A percentile compares a stretch with the other conserved stretches of the same genome.
Evolutionary conservation across 2,113 vertebrate genomes (phyloP).

Genomic region (Halcyon senegalensis): DNA sequence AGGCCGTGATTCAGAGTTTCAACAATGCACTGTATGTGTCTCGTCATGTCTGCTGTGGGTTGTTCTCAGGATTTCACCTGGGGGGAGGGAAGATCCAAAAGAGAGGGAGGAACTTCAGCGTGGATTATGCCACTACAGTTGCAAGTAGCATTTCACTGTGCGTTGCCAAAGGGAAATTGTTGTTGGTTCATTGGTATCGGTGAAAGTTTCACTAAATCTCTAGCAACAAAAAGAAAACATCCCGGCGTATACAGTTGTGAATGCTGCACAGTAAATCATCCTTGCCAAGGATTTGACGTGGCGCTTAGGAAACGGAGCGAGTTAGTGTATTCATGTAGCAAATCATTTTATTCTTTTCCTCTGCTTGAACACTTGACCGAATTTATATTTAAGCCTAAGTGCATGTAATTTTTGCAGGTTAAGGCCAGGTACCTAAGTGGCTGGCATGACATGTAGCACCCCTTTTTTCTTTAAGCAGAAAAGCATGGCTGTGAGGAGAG

Average conservation of each 20-base stretch:
- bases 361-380: background rate
- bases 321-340: background rate
- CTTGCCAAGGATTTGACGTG: background rate
- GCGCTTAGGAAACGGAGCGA: background rate
- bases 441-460: background rate
- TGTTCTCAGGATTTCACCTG: constrained; percentile 64
- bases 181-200: constrained; percentile 64
- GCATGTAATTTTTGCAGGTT: background rate
- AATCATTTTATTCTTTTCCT: background rate
- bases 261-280: background rate
- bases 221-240: background rate
- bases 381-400: background rate
- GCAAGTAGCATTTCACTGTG: constrained; percentile 41
- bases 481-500: background rate
- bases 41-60: constrained; percentile 66
- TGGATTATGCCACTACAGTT: constrained; percentile 56
- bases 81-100: constrained; percentile 70
- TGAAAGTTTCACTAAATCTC: constrained; percentile 65
- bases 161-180: constrained; percentile 66
- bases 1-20: constrained; percentile 60
- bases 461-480: background rate
- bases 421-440: background rate
- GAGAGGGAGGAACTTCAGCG: constrained; percentile 60
- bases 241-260: background rate
- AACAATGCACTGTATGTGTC: constrained; percentile 51